These are phyloP conservation scores for Drosophila parthenogenetica DNA, from an alignment of 2,888 invertebrate genomes.

Conservation along the genomic window DNA sequence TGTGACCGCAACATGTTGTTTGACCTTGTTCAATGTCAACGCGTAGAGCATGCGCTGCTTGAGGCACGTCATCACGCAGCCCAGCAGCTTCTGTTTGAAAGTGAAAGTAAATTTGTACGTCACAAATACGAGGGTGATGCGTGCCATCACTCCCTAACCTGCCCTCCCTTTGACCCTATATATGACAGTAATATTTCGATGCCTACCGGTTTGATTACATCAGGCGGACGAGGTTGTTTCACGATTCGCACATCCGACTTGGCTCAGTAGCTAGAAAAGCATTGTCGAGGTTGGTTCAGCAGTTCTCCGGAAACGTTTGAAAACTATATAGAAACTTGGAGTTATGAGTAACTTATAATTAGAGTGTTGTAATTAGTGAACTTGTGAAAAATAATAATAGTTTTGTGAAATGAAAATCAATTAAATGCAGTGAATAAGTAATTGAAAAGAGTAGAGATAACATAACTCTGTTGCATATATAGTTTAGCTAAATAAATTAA, in stretches of 20 bases:
- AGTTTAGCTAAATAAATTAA: not conserved
- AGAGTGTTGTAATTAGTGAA: slow-evolving; percentile 25
- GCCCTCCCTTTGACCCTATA: not conserved
- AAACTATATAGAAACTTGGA: not conserved
- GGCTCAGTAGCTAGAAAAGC: slow-evolving; percentile 61
- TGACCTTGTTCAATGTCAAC: slow-evolving; percentile 79
- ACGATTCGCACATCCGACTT: slow-evolving; percentile 30
- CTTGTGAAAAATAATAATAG: slow-evolving; percentile 2
- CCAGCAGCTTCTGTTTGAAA: slow-evolving; percentile 39
- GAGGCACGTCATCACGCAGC: slow-evolving; percentile 38
- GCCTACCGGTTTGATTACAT: slow-evolving; percentile 60
- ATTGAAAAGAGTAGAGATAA: not conserved
- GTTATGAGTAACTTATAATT: slow-evolving; percentile 12
- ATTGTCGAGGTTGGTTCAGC: slow-evolving; percentile 64
- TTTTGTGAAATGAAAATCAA: not conserved
- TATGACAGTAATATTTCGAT: slow-evolving; percentile 36
- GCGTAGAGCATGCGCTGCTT: slow-evolving; percentile 58
- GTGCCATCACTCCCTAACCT: not conserved
- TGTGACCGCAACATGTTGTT: slow-evolving; percentile 62
- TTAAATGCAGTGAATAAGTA: not conserved
- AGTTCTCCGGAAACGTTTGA: not conserved
- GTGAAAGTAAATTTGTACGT: slow-evolving; percentile 70
- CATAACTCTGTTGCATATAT: not conserved
- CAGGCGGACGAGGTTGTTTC: slow-evolving; percentile 43
- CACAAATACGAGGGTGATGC: slow-evolving; percentile 35